Percentiles rank a stretch among this genome's conserved stretches.
phyloP scores from a whole-genome alignment of 2,113 vertebrate species.

The Otis tarda region DNA sequence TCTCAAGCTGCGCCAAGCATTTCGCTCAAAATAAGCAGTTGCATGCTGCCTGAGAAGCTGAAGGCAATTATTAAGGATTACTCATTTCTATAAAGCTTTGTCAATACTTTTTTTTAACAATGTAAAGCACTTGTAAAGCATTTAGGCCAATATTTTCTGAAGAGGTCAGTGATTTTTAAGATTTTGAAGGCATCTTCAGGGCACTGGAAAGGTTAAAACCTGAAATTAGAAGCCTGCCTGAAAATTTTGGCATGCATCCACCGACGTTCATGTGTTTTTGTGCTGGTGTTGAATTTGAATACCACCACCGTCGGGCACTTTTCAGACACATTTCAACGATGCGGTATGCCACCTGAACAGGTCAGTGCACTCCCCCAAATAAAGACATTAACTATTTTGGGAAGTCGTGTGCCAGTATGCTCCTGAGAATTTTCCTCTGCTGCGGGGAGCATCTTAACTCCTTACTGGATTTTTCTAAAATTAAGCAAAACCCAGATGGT shows the following conservation, averaged over 20 bases:
- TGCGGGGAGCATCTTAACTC: fast-evolving
- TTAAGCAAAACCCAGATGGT: background rate
- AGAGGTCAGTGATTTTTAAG: background rate
- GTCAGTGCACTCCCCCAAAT: background rate
- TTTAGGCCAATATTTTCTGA: conserved; percentile 33
- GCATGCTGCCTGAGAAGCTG: background rate
- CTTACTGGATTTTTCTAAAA: background rate
- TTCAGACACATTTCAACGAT: background rate
- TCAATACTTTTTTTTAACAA: conserved; percentile 51
- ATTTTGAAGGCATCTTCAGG: conserved; percentile 10
- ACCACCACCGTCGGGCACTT: background rate
- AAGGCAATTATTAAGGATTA: conserved; percentile 54
- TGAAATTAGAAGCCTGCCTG: conserved; percentile 31
- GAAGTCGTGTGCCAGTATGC: background rate
- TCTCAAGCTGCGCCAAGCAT: background rate
- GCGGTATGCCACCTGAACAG: background rate
- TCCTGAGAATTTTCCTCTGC: background rate
- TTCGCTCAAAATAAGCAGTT: conserved; percentile 54
- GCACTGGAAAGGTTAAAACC: conserved; percentile 27
- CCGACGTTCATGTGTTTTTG: background rate
- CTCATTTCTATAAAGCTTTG: conserved; percentile 56
- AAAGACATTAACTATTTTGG: background rate
- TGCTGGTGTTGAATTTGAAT: background rate
- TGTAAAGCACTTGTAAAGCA: conserved; percentile 12
- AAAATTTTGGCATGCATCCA: background rate